phyloP scores from a whole-genome alignment of 2,888 invertebrate genomes.

The Lomographa bimaculata region DNA sequence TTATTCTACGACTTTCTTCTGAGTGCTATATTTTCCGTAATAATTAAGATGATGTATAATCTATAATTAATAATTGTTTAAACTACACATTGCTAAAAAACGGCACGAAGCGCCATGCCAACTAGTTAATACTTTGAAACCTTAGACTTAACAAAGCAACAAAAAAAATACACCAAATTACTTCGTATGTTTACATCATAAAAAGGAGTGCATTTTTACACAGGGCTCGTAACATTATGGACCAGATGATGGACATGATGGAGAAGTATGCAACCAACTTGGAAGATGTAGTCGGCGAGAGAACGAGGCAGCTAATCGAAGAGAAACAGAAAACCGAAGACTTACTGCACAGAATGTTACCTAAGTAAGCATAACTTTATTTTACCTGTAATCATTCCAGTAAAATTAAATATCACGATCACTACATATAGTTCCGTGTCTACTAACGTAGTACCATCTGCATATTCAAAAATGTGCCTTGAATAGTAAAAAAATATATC shows the following conservation, averaged over 20 bases:
- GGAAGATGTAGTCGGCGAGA: conserved; percentile 96
- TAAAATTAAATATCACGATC: conserved; percentile 4
- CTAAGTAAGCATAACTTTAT: conserved; percentile 85
- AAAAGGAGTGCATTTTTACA: too few species aligned
- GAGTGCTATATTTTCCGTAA: too few species aligned
- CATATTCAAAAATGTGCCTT: conserved; percentile 2
- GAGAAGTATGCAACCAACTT: conserved; percentile 97
- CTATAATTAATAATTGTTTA: too few species aligned
- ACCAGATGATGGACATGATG: conserved; percentile 99
- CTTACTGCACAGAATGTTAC: conserved; percentile 96
- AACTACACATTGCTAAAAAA: too few species aligned
- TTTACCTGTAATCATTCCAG: background rate
- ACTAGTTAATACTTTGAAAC: too few species aligned
- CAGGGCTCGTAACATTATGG: conserved; percentile 96
- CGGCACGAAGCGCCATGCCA: too few species aligned
- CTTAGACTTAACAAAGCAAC: too few species aligned
- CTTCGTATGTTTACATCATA: too few species aligned
- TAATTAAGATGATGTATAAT: too few species aligned
- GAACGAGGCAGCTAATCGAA: conserved; percentile 94
- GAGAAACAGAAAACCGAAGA: conserved; percentile 97
- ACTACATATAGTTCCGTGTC: conserved; percentile 4
- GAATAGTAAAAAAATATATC: conserved; percentile 8
- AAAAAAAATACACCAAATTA: too few species aligned
- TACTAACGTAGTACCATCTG: conserved; percentile 9
- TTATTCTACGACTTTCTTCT: too few species aligned